These are phyloP conservation scores for Cryptus armator DNA, from an alignment of 2,888 invertebrate species.

Conservation along the genomic window DNA sequence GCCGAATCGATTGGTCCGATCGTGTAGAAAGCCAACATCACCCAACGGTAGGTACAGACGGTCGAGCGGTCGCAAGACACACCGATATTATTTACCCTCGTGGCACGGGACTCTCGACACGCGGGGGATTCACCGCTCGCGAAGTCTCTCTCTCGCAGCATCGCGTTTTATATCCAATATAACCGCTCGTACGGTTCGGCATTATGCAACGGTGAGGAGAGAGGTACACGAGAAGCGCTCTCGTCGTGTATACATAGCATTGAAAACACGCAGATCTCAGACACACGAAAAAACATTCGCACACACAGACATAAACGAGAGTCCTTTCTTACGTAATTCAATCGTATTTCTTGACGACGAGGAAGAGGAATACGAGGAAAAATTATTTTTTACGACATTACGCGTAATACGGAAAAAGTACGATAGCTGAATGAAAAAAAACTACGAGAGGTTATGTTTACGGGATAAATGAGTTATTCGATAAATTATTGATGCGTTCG, in stretches of 20 bases:
- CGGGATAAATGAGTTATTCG: background rate
- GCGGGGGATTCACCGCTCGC: constrained; percentile 22
- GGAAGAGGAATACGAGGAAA: constrained; percentile 60
- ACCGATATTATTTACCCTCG: no score
- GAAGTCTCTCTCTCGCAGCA: background rate
- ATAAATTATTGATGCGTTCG: background rate
- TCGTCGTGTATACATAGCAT: constrained; percentile 29
- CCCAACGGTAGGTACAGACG: background rate
- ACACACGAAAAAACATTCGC: background rate
- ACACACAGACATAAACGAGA: constrained; percentile 12
- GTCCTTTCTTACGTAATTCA: constrained; percentile 53
- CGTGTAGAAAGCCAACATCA: constrained; percentile 37
- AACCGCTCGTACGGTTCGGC: constrained; percentile 28
- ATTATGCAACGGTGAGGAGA: constrained; percentile 28
- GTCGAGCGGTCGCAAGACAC: constrained; percentile 4
- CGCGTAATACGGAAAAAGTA: constrained; percentile 21
- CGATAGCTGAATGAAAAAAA: constrained; percentile 6
- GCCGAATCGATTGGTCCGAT: constrained; percentile 46
- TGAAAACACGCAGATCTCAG: constrained; percentile 20
- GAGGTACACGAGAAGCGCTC: constrained; percentile 15
- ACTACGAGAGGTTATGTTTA: background rate
- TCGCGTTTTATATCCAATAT: constrained; percentile 24
- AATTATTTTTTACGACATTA: constrained; percentile 9
- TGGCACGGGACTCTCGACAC: background rate
- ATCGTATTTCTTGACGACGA: constrained; percentile 42